phyloP scores from a whole-genome alignment of 2,797 vertebrate genomes.

The Aplochiton taeniatus region DNA sequence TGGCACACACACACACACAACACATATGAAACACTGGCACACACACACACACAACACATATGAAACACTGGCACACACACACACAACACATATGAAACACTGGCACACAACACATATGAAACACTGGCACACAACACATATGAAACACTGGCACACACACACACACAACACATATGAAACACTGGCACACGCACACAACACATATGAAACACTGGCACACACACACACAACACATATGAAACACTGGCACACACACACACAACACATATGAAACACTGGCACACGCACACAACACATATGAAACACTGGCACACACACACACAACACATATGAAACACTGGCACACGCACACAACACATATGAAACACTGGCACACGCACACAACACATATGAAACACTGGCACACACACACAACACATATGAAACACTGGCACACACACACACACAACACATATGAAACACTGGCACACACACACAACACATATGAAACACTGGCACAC shows the following conservation, averaged over 20 bases:
- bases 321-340: background rate
- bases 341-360: background rate
- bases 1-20: too few relatives aligned
- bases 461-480: constrained; percentile 4
- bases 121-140: constrained; percentile 1
- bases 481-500: too few relatives aligned
- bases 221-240: background rate
- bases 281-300: background rate
- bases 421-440: too few relatives aligned
- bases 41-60: background rate
- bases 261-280: background rate
- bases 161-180: background rate
- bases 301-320: too few relatives aligned
- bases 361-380: too few relatives aligned
- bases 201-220: too few relatives aligned
- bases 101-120: background rate
- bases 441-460: background rate
- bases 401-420: background rate
- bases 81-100: too few relatives aligned
- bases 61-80: constrained; percentile 3
- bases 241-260: constrained; percentile 5
- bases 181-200: constrained; percentile 4
- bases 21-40: background rate
- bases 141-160: too few relatives aligned
- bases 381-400: background rate